These are phyloP conservation scores for Drosophila multiciliata DNA, from an alignment of 2,888 invertebrate species.

Conservation along the genomic window DNA sequence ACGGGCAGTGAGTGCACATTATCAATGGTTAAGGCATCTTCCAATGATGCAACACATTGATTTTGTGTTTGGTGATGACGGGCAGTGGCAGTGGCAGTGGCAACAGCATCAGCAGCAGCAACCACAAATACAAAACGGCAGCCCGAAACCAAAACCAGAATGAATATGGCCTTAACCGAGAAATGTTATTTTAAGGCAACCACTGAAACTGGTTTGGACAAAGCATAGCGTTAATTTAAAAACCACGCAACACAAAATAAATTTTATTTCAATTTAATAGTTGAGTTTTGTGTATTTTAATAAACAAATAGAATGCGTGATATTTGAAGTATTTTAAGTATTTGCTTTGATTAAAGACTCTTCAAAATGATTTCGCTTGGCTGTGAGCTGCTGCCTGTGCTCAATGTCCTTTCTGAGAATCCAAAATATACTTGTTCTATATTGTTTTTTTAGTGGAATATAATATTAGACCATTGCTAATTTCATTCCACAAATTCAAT, in stretches of 20 bases:
- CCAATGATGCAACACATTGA: constrained; percentile 27
- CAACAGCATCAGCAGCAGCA: constrained; percentile 11
- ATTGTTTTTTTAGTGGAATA: no score
- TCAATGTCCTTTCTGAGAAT: background rate
- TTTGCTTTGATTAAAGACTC: background rate
- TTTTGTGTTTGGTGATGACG: constrained; percentile 8
- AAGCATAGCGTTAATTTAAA: background rate
- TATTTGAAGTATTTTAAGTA: background rate
- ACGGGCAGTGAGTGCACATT: background rate
- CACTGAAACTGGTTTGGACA: background rate
- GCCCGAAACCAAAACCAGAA: constrained; percentile 3
- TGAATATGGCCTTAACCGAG: constrained; percentile 7
- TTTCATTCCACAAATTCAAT: background rate
- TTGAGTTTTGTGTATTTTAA: background rate
- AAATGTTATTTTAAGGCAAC: background rate
- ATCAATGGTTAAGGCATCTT: constrained; percentile 20
- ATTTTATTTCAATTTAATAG: background rate
- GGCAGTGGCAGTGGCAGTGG: constrained; percentile 8
- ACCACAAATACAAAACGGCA: constrained; percentile 14
- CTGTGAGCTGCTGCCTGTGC: no score
- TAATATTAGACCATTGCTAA: no score
- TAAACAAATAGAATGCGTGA: background rate
- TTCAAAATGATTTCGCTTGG: no score
- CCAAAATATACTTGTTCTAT: background rate
- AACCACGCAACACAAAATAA: background rate